Percentiles rank a stretch among this genome's conserved stretches.
Evolutionary conservation across 2,888 invertebrate species (phyloP).

Genomic region (Serrognathus titanus): DNA sequence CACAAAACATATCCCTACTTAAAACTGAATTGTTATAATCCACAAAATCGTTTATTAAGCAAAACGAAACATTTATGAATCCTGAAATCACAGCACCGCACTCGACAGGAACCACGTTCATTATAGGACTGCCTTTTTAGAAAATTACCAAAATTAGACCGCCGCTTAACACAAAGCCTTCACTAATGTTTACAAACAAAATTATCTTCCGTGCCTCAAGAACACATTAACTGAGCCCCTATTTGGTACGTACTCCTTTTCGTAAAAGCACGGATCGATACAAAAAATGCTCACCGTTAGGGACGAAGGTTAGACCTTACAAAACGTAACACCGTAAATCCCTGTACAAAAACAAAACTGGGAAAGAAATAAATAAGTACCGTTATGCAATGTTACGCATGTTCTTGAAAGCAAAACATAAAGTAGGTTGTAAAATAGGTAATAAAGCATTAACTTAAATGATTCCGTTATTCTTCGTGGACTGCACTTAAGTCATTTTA

Average conservation of each 20-base stretch:
- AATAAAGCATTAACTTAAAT: slow-evolving; percentile 42
- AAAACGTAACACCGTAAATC: slow-evolving; percentile 4
- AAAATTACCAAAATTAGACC: too few species aligned
- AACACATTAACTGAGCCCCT: slow-evolving; percentile 2
- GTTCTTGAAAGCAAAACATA: slow-evolving; percentile 47
- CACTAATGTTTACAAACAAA: slow-evolving; percentile 15
- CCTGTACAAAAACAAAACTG: slow-evolving; percentile 2
- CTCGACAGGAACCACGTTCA: too few species aligned
- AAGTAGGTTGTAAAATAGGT: slow-evolving; percentile 39
- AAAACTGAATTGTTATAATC: too few species aligned
- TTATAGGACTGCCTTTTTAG: too few species aligned
- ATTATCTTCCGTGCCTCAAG: slow-evolving; percentile 10
- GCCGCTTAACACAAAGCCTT: too few species aligned
- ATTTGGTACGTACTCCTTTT: slow-evolving; percentile 7
- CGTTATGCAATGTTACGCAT: slow-evolving; percentile 41
- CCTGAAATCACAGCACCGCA: too few species aligned
- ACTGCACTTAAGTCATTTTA: slow-evolving; percentile 16
- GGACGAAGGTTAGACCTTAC: neutral
- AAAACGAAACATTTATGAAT: too few species aligned
- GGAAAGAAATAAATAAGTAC: slow-evolving; percentile 12
- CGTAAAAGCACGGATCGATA: neutral
- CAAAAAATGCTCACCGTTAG: slow-evolving; percentile 15
- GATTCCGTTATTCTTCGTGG: slow-evolving; percentile 40
- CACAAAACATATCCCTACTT: too few species aligned
- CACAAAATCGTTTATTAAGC: too few species aligned